Percentiles rank a stretch among this genome's conserved stretches.
These are phyloP conservation scores for Alethe castanea DNA, from an alignment of 2,113 vertebrate species.

Conservation along the genomic window DNA sequence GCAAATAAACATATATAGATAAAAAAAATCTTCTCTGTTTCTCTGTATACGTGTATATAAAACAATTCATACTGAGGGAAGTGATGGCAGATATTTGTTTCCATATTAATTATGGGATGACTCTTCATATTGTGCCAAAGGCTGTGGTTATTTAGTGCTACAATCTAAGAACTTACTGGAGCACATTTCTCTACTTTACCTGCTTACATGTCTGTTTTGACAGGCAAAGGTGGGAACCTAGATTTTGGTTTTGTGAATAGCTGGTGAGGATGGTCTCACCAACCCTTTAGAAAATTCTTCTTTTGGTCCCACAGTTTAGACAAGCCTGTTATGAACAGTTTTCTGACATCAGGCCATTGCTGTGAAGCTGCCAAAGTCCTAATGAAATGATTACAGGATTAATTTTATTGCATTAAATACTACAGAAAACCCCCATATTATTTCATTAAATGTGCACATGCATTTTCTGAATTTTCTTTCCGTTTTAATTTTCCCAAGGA, in stretches of 20 bases:
- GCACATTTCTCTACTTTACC: not conserved
- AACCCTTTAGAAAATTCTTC: not conserved
- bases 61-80: not conserved
- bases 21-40: not conserved
- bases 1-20: not conserved
- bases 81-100: not conserved
- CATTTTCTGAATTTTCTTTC: not conserved
- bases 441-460: not conserved
- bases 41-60: not conserved
- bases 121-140: not conserved
- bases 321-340: not conserved
- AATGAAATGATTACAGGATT: not conserved
- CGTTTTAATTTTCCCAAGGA: not conserved
- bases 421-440: not conserved
- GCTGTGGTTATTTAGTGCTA: not conserved
- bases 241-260: not conserved
- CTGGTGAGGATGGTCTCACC: not conserved
- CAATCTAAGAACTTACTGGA: not conserved
- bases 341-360: not conserved
- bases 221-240: too few relatives aligned
- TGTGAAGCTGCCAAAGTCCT: not conserved
- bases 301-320: not conserved
- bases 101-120: not conserved
- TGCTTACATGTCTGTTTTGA: not conserved
- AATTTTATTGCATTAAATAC: not conserved